Conservation (phyloP, 2,888 invertebrate genomes). For the Fragum fragum region DNA sequence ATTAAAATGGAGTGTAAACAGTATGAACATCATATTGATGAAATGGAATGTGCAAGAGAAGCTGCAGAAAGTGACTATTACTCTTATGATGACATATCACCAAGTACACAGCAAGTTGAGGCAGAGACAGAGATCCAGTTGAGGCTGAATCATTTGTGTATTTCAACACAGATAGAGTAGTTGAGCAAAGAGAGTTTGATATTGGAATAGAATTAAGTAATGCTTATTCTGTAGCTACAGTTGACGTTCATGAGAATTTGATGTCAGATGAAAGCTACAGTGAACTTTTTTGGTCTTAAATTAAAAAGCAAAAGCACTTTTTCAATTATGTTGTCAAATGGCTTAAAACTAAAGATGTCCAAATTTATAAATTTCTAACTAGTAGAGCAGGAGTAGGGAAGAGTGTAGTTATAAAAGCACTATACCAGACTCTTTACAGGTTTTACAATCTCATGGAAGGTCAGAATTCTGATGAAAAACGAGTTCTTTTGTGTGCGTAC, state of each 20-base stretch:
- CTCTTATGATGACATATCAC: constrained; percentile 23
- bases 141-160: constrained; percentile 55
- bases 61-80: constrained; percentile 6
- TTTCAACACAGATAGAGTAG: constrained; percentile 52
- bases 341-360: constrained; percentile 28
- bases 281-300: constrained; percentile 28
- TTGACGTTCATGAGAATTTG: constrained; percentile 8
- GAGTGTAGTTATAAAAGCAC: constrained; percentile 52
- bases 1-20: constrained; percentile 27
- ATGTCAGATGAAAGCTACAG: constrained; percentile 36
- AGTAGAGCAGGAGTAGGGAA: constrained; percentile 76
- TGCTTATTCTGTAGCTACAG: constrained; percentile 1
- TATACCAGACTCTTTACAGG: constrained; percentile 62
- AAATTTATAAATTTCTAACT: constrained; percentile 47
- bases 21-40: constrained; percentile 43
- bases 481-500: constrained; percentile 44
- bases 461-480: constrained; percentile 42
- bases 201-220: constrained; percentile 33
- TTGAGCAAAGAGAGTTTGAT: constrained; percentile 55
- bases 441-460: constrained; percentile 17
- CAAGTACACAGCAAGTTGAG: constrained; percentile 47
- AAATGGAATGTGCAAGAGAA: constrained; percentile 10
- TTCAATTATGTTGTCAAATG: constrained; percentile 47
- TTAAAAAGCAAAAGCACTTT: constrained; percentile 53
- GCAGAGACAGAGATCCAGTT: constrained; percentile 40